phyloP scores from a whole-genome alignment of 2,113 vertebrate genomes.

The Melozone crissalis region DNA sequence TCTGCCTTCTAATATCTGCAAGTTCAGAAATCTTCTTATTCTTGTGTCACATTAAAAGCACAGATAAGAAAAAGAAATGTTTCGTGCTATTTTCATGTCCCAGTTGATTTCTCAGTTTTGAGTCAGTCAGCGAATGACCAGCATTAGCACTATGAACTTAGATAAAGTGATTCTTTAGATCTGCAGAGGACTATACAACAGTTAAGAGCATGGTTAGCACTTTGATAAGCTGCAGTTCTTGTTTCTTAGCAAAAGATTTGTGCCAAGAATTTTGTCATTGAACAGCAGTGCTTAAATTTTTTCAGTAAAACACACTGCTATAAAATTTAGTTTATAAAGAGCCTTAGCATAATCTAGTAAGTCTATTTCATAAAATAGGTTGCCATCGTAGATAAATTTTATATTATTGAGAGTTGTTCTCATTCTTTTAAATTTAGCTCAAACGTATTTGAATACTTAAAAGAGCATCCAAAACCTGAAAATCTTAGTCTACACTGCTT shows the following conservation, averaged over 20 bases:
- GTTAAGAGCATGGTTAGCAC: background rate
- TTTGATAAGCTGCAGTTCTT: background rate
- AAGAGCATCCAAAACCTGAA: background rate
- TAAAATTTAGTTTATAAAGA: background rate
- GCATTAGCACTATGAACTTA: background rate
- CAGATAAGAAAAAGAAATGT: background rate
- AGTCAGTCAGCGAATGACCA: background rate
- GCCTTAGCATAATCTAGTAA: background rate
- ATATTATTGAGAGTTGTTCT: background rate
- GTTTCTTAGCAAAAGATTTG: background rate
- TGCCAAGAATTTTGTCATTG: background rate
- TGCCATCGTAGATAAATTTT: background rate
- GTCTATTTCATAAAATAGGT: background rate
- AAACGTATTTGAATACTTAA: background rate
- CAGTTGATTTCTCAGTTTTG: background rate
- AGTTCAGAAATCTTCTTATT: background rate
- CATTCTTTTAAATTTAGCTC: background rate
- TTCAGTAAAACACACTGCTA: background rate
- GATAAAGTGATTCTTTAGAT: background rate
- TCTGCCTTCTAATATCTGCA: background rate
- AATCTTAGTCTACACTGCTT: background rate
- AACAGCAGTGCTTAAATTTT: background rate
- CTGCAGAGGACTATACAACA: background rate
- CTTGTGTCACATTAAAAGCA: background rate
- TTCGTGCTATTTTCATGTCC: background rate